phyloP scores from a whole-genome alignment of 2,113 vertebrate species.

The Tetrax tetrax region DNA sequence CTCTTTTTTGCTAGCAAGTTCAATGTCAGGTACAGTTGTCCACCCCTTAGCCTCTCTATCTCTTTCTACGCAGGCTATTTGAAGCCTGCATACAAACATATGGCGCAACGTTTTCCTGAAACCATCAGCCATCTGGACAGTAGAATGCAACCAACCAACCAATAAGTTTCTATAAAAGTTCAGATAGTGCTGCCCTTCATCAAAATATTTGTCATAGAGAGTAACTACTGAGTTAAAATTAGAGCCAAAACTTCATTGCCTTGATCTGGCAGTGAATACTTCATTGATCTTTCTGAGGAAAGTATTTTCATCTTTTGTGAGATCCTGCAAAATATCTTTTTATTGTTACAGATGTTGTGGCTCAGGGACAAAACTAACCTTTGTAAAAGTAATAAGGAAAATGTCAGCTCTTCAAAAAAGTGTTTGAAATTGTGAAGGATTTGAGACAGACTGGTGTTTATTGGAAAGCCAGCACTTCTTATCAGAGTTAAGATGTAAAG shows the following conservation, averaged over 20 bases:
- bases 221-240: neutral
- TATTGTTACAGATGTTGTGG: conserved; percentile 32
- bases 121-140: neutral
- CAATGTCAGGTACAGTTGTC: neutral
- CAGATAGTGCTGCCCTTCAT: neutral
- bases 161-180: neutral
- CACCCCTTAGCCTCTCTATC: neutral
- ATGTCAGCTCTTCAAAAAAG: neutral
- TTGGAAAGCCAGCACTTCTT: neutral
- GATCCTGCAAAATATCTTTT: conserved; percentile 3
- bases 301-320: neutral
- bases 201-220: neutral
- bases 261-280: neutral
- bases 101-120: neutral
- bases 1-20: neutral
- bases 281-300: neutral
- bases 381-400: conserved; percentile 19
- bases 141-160: neutral
- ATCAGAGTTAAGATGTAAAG: neutral
- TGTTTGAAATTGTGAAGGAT: neutral
- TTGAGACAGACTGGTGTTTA: neutral
- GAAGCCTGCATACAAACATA: neutral
- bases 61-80: neutral
- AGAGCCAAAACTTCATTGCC: conserved; percentile 11
- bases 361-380: neutral